These are phyloP conservation scores for Origma solitaria DNA, from an alignment of 2,113 vertebrate genomes.

Conservation along the genomic window DNA sequence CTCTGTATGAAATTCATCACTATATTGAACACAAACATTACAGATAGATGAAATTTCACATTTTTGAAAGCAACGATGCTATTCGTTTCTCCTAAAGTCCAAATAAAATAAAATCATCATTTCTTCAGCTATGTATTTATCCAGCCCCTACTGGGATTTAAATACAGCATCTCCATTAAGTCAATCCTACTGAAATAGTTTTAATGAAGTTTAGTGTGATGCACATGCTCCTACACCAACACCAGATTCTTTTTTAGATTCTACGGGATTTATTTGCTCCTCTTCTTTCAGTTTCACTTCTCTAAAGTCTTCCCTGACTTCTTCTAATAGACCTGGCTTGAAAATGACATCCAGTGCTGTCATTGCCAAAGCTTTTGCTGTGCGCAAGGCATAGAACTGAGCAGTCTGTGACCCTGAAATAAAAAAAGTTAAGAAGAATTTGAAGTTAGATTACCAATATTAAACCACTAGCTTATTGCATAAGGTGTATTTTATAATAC, in stretches of 20 bases:
- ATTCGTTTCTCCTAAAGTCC: not conserved
- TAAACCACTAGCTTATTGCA: not conserved
- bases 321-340: slow-evolving; percentile 77
- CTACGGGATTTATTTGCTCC: slow-evolving; percentile 21
- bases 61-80: not conserved
- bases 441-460: not conserved
- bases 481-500: not conserved
- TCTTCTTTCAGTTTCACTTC: slow-evolving; percentile 73
- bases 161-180: not conserved
- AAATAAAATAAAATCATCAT: not conserved
- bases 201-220: slow-evolving; percentile 26
- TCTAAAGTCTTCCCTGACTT: slow-evolving; percentile 78
- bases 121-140: slow-evolving; percentile 1
- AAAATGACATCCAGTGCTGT: slow-evolving; percentile 85
- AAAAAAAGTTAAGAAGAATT: not conserved
- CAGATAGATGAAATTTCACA: not conserved
- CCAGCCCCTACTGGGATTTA: not conserved
- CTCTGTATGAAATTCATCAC: not conserved
- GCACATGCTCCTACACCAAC: not conserved
- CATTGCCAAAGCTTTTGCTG: slow-evolving; percentile 85
- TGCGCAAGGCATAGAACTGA: slow-evolving; percentile 82
- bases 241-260: slow-evolving; percentile 4
- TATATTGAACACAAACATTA: not conserved
- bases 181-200: not conserved
- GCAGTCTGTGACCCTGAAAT: slow-evolving; percentile 79